Evolutionary conservation across 35 echinoderm and acorn worm genomes (phyloP), one percentile per base, ranked within the genome.

Genomic region (Heliocidaris tuberculata): DNA sequence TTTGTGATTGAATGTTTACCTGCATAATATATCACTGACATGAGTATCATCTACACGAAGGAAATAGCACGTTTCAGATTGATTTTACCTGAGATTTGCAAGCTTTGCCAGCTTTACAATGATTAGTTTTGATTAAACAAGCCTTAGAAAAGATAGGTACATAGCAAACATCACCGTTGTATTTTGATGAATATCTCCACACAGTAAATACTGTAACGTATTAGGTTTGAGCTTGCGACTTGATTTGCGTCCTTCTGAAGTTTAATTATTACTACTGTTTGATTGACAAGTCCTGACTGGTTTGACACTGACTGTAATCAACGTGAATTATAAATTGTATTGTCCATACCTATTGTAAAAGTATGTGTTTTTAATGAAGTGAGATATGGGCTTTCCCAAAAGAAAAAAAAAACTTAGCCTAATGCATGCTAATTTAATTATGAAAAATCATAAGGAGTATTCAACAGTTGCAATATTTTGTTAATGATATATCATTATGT

Each of bases 1-100:
- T 78, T 19, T 78, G 65, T 78, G 65, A 78, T 78, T 78, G 65
- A 78, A 78, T 78, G 65, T 78, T 78, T 78, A 78, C 65, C 65
- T 48, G 31, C 29, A 89, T 42, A 31, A 32, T 89, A 89, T 89
- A 89, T 48, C 2, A 42, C 87, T 42, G 47, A 48, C 31, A 42
- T 1, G 12, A 89, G 31, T 89, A 89, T 89, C 31, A 89, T 78
- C 65, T 19, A 19, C 27, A n/a, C 27, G 65, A 78, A 78, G 65
- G 65, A 78, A 78, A 78, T 78, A 19, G 65, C 65, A 78, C 65
- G 65, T 78, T 78, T 78, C 65, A n/a, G 65, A 78, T 78, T 78
- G 65, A 78, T 78, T 78, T 24, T 78, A 27, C 19, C 65, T 8
- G 27, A 78, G 65, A 78, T 78, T 78, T 78, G 65, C 65, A 27